Percentiles rank a stretch among this genome's conserved stretches.
These are phyloP conservation scores for Gila robusta DNA, from an alignment of 2,797 vertebrate genomes.

Conservation along the genomic window DNA sequence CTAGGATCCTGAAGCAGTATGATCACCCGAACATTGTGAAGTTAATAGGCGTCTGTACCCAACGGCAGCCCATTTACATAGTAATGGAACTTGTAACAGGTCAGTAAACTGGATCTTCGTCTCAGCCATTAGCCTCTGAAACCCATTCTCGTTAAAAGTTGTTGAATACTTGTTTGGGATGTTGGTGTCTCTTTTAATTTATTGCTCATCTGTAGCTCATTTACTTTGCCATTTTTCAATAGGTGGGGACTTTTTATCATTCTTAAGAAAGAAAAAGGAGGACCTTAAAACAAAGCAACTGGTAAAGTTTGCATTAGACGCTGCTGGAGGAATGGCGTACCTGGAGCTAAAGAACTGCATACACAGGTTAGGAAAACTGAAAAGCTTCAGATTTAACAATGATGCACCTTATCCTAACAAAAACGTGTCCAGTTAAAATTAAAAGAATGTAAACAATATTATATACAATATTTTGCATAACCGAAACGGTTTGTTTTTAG, in stretches of 20 bases:
- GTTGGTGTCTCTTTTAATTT: conserved; percentile 27
- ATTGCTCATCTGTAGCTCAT: conserved; percentile 4
- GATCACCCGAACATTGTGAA: conserved; percentile 98
- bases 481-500: neutral
- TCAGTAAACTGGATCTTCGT: conserved; percentile 63
- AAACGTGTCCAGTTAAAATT: neutral
- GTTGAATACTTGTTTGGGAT: neutral
- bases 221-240: conserved; percentile 20
- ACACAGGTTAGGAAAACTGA: conserved; percentile 84
- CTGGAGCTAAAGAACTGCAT: conserved; percentile 97
- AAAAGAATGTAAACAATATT: neutral
- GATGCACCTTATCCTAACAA: neutral
- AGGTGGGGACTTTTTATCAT: conserved; percentile 97
- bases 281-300: conserved; percentile 94
- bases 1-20: conserved; percentile 96
- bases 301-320: conserved; percentile 91
- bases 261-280: conserved; percentile 95
- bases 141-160: conserved; percentile 35
- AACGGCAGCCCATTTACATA: conserved; percentile 96
- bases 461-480: neutral
- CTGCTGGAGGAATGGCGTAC: conserved; percentile 94
- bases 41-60: conserved; percentile 95
- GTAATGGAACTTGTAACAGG: conserved; percentile 97
- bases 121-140: conserved; percentile 30
- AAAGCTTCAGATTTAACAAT: neutral